Conservation (phyloP, 1,140 invertebrate species). For the Heliconius hermathena region DNA sequence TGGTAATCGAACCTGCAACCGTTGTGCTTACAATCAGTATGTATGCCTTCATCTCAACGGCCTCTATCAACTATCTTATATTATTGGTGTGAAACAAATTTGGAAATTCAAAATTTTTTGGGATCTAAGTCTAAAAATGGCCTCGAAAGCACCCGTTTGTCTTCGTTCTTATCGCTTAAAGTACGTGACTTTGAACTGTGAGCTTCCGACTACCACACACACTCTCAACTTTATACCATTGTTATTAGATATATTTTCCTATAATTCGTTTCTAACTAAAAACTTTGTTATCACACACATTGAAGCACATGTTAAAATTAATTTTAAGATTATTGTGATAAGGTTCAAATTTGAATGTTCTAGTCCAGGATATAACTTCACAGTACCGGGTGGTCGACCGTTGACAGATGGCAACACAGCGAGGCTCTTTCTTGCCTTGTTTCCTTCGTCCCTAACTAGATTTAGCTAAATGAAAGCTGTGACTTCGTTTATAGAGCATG, state of each 20-base stretch:
- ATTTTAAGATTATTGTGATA: slow-evolving; percentile 23
- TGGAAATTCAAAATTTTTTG: neutral
- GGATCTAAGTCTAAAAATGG: slow-evolving; percentile 31
- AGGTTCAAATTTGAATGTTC: slow-evolving; percentile 36
- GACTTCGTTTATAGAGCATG: slow-evolving; percentile 45
- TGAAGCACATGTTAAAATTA: slow-evolving; percentile 15
- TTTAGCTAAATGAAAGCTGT: slow-evolving; percentile 63
- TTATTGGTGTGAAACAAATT: too few relatives aligned
- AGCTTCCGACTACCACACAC: slow-evolving; percentile 11
- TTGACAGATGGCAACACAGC: slow-evolving; percentile 65
- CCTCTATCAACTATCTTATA: neutral
- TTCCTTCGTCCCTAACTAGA: slow-evolving; percentile 64
- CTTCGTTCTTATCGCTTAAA: slow-evolving; percentile 47
- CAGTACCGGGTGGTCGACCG: slow-evolving; percentile 47
- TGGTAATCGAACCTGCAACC: neutral
- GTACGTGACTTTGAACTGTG: slow-evolving; percentile 42
- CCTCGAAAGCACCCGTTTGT: slow-evolving; percentile 44
- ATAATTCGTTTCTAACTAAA: slow-evolving; percentile 1
- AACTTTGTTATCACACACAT: slow-evolving; percentile 31
- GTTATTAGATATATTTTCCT: slow-evolving; percentile 26
- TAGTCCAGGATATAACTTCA: slow-evolving; percentile 17
- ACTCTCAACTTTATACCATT: slow-evolving; percentile 16
- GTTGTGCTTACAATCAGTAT: neutral
- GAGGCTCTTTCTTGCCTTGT: slow-evolving; percentile 67
- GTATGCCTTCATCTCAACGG: too few relatives aligned